Percentiles rank a stretch among this genome's conserved stretches.
phyloP scores from a whole-genome alignment of 2,888 invertebrate species.

The Cerastis rubricosa region DNA sequence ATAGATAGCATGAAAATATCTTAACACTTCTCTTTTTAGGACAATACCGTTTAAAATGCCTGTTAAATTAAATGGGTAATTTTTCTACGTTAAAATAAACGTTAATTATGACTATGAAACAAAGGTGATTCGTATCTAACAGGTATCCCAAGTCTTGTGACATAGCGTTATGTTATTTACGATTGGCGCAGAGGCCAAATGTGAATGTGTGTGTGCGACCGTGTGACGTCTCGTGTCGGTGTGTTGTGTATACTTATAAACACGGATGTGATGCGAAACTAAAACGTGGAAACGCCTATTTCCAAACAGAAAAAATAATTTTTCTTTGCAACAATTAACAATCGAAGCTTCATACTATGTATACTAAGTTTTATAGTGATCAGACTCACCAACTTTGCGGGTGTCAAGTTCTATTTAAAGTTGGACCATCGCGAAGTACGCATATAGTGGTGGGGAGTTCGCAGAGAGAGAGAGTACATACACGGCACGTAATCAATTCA shows the following conservation, averaged over 20 bases:
- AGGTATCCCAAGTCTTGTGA: conserved; percentile 71
- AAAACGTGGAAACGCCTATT: conserved; percentile 70
- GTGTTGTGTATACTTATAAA: conserved; percentile 81
- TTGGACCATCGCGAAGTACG: conserved; percentile 85
- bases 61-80: conserved; percentile 18
- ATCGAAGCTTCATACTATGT: conserved; percentile 19
- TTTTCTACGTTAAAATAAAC: conserved; percentile 21
- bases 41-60: conserved; percentile 7
- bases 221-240: conserved; percentile 86
- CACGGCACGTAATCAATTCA: conserved; percentile 70
- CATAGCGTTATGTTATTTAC: conserved; percentile 71
- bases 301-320: conserved; percentile 60
- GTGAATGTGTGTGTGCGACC: conserved; percentile 78
- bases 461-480: conserved; percentile 53
- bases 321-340: conserved; percentile 36
- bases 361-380: conserved; percentile 49
- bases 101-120: conserved; percentile 52
- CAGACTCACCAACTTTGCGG: conserved; percentile 75
- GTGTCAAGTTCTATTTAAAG: conserved; percentile 82
- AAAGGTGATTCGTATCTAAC: conserved; percentile 60
- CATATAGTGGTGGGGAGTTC: conserved; percentile 75
- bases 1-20: conserved; percentile 30
- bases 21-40: conserved; percentile 12
- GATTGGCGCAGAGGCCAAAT: conserved; percentile 84
- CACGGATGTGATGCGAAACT: conserved; percentile 79